Base-by-base conservation (phyloP, 2,888 invertebrate species). In the Dryadula phaetusa region DNA sequence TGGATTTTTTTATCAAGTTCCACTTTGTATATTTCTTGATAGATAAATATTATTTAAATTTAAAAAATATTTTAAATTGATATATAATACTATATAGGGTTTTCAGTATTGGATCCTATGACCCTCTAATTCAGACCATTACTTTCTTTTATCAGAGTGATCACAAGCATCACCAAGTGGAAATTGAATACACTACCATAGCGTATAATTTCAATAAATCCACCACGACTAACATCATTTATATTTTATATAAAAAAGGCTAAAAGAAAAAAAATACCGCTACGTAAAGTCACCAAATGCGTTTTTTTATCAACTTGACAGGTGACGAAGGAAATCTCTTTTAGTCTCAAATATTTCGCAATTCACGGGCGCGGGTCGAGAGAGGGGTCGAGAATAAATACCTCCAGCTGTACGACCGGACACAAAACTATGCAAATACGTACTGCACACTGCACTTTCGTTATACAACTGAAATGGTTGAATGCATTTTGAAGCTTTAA, bases 241-340 rank as follows among this genome's bases (percentile, higher is more conserved):
- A 52, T 52, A 22, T 52, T 32, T 18, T n/a, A 16, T 32, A 52
- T 3, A 49, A 16, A 16, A n/a, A n/a, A n/a, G n/a, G n/a, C n/a
- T n/a, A n/a, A n/a, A 28, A 28, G 25, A 12, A 28, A 16, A 32
- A 64, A 37, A 62, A 42, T 40, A 25, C 37, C 25, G n/a, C n/a
- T n/a, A n/a, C n/a, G n/a, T n/a, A 34, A 25, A 69, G 40, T 65
- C 44, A 7, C 20, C 6, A 60, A 62, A 46, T 40, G 49, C 34
- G 56, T 14, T 52, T 61, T 54, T 49, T 66, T 60, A 63, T 54
- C 64, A 61, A 42, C 53, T 37, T 68, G 71, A 71, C 70, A 71
- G 67, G 64, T 72, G 72, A 72, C 72, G 71, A 66, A 70, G 70
- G 64, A 64, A 69, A 60, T 62, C 65, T 46, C 40, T 22, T 40